phyloP scores from a whole-genome alignment of 2,113 vertebrate genomes.

The Cavia aperea region DNA sequence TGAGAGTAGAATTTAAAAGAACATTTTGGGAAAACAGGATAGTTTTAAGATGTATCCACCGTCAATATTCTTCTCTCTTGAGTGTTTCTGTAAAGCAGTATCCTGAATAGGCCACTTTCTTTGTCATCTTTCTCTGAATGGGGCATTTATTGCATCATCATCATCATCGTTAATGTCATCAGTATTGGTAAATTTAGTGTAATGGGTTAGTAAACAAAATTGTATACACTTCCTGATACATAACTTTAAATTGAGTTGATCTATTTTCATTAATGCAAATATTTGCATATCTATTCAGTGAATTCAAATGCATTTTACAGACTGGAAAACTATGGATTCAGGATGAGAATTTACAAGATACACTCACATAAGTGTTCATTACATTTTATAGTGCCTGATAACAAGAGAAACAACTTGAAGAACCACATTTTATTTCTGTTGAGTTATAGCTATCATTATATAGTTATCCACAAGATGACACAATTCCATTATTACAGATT shows the following conservation, averaged over 20 bases:
- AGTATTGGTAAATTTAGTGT: not conserved
- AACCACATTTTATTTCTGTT: conserved; percentile 27
- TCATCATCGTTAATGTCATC: not conserved
- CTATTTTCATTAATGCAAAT: conserved; percentile 36
- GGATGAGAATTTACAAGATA: not conserved
- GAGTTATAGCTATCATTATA: conserved; percentile 13
- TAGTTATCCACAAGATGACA: conserved; percentile 13
- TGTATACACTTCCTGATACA: not conserved
- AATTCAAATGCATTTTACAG: not conserved
- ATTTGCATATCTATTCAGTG: not conserved
- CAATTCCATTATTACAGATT: conserved; percentile 36
- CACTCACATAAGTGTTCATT: conserved; percentile 5
- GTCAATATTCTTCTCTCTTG: not conserved
- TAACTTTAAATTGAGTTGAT: not conserved
- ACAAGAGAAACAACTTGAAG: not conserved
- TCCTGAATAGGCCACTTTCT: not conserved
- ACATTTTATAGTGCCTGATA: not conserved
- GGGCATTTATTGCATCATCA: not conserved
- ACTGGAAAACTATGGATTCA: not conserved
- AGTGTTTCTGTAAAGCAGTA: not conserved
- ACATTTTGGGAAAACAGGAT: not conserved
- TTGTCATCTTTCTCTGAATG: not conserved
- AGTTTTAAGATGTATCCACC: not conserved
- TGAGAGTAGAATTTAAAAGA: not conserved
- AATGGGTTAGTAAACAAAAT: not conserved